Conservation (phyloP, 2,113 vertebrate species). For the Corynorhinus townsendii region DNA sequence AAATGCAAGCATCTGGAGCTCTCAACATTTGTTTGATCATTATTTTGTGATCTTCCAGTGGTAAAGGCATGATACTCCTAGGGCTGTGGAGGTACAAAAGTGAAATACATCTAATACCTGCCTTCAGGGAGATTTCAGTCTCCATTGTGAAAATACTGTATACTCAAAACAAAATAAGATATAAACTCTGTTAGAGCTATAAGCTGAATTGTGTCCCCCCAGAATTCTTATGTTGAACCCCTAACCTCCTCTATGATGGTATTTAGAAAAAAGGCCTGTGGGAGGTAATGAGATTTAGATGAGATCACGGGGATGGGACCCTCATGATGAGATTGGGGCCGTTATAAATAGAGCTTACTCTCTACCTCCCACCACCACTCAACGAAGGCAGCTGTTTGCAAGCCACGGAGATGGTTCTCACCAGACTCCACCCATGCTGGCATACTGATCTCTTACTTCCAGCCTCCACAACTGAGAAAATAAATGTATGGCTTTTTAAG, state of each 20-base stretch:
- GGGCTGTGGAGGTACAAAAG: neutral
- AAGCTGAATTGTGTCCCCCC: neutral
- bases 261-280: neutral
- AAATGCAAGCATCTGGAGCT: slow-evolving; percentile 11
- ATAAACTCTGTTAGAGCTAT: neutral
- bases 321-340: neutral
- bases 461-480: neutral
- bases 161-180: neutral
- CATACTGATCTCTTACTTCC: neutral
- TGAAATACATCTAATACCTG: neutral
- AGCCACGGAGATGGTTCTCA: neutral
- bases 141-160: neutral
- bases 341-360: neutral
- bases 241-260: neutral
- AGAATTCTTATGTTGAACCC: neutral
- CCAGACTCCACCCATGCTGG: neutral
- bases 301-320: neutral
- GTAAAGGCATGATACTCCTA: neutral
- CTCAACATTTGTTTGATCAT: slow-evolving; percentile 14
- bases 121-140: neutral
- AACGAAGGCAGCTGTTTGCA: neutral
- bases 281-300: neutral
- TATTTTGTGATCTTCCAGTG: slow-evolving; percentile 1
- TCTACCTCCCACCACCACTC: neutral
- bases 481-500: neutral